Base-by-base conservation (phyloP, 2,797 vertebrate species). In the Cynopterus sphinx region DNA sequence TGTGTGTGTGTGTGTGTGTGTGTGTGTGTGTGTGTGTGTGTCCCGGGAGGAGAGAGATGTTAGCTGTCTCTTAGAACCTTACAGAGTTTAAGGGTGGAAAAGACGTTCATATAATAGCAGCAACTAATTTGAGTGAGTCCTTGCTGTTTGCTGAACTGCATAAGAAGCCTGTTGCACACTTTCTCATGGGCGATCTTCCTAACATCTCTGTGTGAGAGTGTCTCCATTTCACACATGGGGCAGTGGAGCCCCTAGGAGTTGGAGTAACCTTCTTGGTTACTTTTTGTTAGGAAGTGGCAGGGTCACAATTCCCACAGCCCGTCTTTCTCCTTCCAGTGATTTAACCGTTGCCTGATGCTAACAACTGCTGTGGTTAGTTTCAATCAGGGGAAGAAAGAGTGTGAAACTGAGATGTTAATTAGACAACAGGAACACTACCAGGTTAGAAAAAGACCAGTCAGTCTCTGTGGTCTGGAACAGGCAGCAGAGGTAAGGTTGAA, bases 51-150 rank as follows among this genome's bases (percentile, higher is more conserved):
- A 22, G 49, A 75, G 19, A 51, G 21, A 28, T 21, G 59, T 51
- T 1, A 16, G 49, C 12, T 65, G 46, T 63, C 74, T 68, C 85
- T 89, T 26, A 63, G 24, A 63, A 43, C 19, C 57, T 88, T 28
- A 31, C 16, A 28, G 1, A 15, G 43, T 21, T 51, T 16, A 3
- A 3, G 43, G 19, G 39, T 9, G 33, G 11, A 46, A 22, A 22
- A 83, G 21, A 74, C 0, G 11, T 24, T 71, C 26, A 2, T 24
- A 10, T 3, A 13, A 3, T 6, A 26, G 22, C 1, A 24, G 13
- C 28, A 22, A 9, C 5, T 8, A 19, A 10, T 16, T n/a, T 0
- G 0, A 22, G 65, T 0, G 0, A 46, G 33, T 4, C 39, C 9
- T 61, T n/a, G 53, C 81, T 9, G 0, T 7, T 51, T 16, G 4